Percentiles rank a stretch among this genome's conserved stretches.
These are phyloP conservation scores for Napeogenes sylphis DNA, from an alignment of 2,888 invertebrate genomes.

Conservation along the genomic window DNA sequence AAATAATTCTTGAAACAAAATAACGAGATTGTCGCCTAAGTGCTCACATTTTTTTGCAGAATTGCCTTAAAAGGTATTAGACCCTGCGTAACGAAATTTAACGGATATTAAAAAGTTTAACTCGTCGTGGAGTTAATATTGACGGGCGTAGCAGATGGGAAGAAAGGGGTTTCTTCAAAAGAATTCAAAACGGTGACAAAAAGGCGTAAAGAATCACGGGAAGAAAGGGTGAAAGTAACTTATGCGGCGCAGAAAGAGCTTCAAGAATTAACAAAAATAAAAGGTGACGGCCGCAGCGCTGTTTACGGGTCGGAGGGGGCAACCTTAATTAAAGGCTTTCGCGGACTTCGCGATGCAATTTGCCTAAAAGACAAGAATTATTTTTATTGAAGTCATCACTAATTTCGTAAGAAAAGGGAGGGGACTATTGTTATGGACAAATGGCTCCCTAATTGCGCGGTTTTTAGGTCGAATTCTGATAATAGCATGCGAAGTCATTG, in stretches of 20 bases:
- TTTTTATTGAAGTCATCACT: slow-evolving; percentile 79
- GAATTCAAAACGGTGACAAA: slow-evolving; percentile 77
- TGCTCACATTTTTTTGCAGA: slow-evolving; percentile 39
- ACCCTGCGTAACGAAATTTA: slow-evolving; percentile 72
- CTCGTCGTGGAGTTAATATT: slow-evolving; percentile 75
- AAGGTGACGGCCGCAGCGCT: slow-evolving; percentile 73
- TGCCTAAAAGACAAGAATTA: slow-evolving; percentile 78
- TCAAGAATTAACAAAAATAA: slow-evolving; percentile 77
- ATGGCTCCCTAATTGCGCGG: slow-evolving; percentile 72
- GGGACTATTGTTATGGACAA: slow-evolving; percentile 70
- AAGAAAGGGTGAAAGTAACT: slow-evolving; percentile 70
- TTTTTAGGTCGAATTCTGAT: slow-evolving; percentile 52
- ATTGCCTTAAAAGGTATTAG: slow-evolving; percentile 63
- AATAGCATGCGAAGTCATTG: slow-evolving; percentile 51
- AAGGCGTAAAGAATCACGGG: slow-evolving; percentile 76
- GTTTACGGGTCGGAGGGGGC: slow-evolving; percentile 69
- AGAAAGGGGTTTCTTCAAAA: slow-evolving; percentile 71
- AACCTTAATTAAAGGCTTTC: slow-evolving; percentile 77
- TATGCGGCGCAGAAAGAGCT: slow-evolving; percentile 76
- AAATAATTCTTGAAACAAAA: slow-evolving; percentile 3
- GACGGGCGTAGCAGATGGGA: slow-evolving; percentile 77
- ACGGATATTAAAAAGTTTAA: slow-evolving; percentile 78
- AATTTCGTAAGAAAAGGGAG: slow-evolving; percentile 67
- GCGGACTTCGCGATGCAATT: slow-evolving; percentile 78
- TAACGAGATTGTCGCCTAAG: slow-evolving; percentile 33